Evolutionary conservation across 1,140 invertebrate genomes (phyloP).

Genomic region (Trachymyrmex cornetzi): DNA sequence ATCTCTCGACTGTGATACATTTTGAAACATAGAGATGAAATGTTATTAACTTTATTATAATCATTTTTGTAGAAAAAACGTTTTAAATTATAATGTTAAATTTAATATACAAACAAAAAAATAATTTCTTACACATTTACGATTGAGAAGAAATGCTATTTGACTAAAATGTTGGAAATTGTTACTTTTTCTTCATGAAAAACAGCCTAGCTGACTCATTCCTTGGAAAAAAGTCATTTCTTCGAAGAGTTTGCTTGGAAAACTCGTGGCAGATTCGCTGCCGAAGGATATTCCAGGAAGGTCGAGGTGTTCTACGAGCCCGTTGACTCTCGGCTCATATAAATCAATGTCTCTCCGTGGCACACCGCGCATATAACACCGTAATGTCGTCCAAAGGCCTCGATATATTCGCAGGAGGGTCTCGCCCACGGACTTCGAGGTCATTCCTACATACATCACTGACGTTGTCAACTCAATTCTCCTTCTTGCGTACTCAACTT

Average conservation of each 20-base stretch:
- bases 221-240: not conserved
- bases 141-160: not conserved
- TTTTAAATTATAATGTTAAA: not conserved
- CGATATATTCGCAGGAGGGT: slow-evolving; percentile 74
- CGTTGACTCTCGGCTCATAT: slow-evolving; percentile 70
- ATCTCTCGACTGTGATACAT: not conserved
- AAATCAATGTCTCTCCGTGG: slow-evolving; percentile 80
- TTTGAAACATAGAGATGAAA: not conserved
- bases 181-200: not conserved
- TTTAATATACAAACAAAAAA: not conserved
- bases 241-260: slow-evolving; percentile 40
- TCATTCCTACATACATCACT: slow-evolving; percentile 70
- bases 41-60: not conserved
- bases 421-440: slow-evolving; percentile 66
- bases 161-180: not conserved
- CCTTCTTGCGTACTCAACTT: slow-evolving; percentile 15
- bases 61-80: not conserved
- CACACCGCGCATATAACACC: slow-evolving; percentile 73
- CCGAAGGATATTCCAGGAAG: slow-evolving; percentile 51
- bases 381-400: slow-evolving; percentile 71
- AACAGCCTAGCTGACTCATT: not conserved
- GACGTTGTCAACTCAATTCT: slow-evolving; percentile 65
- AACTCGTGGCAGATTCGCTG: slow-evolving; percentile 49
- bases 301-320: slow-evolving; percentile 30
- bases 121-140: not conserved